Evolutionary conservation across 2,888 invertebrate species (phyloP).

Genomic region (Sinhomidia bicolor): DNA sequence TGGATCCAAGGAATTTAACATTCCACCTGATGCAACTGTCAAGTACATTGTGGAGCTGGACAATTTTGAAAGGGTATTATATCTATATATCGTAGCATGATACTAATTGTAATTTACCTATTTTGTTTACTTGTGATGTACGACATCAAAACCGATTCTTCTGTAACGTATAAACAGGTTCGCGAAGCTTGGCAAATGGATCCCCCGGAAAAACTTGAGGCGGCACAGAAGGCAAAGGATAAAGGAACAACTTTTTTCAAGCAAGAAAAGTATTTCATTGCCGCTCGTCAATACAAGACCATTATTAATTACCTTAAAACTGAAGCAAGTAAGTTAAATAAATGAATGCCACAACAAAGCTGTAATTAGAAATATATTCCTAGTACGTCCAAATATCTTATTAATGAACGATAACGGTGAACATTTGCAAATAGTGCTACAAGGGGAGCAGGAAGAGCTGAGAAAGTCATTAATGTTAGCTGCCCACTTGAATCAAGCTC

Average conservation of each 20-base stretch:
- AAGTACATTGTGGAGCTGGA: slow-evolving; percentile 92
- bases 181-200: slow-evolving; percentile 93
- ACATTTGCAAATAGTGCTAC: too few relatives aligned
- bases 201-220: slow-evolving; percentile 89
- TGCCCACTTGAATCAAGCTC: slow-evolving; percentile 90
- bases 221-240: slow-evolving; percentile 91
- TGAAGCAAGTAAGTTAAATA: slow-evolving; percentile 83
- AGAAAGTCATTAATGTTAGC: slow-evolving; percentile 86
- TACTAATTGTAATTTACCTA: background rate
- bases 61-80: slow-evolving; percentile 89
- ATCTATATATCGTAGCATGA: too few relatives aligned
- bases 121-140: too few relatives aligned
- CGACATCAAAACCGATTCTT: too few relatives aligned
- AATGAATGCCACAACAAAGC: too few relatives aligned
- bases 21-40: slow-evolving; percentile 90
- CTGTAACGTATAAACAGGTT: too few relatives aligned
- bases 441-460: slow-evolving; percentile 83
- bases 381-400: background rate
- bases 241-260: slow-evolving; percentile 96
- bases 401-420: background rate
- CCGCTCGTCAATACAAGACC: slow-evolving; percentile 93
- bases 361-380: background rate
- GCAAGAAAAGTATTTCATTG: slow-evolving; percentile 88
- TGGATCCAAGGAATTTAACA: slow-evolving; percentile 87
- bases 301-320: slow-evolving; percentile 86